Evolutionary conservation across 2,797 vertebrate genomes (phyloP).

Genomic region (Platyrinchus mystaceus): DNA sequence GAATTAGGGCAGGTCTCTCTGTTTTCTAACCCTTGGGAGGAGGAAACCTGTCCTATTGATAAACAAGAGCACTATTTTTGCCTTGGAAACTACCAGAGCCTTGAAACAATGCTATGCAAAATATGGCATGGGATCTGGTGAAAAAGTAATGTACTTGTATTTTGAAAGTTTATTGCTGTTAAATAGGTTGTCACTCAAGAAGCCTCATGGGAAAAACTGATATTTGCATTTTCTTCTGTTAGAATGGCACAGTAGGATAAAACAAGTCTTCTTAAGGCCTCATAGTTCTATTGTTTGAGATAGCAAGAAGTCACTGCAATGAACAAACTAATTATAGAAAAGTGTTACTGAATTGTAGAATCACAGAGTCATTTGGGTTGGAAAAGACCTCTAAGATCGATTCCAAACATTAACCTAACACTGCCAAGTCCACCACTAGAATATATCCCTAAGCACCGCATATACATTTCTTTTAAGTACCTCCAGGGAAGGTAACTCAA

Average conservation of each 20-base stretch:
- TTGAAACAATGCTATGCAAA: background rate
- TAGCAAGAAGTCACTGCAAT: background rate
- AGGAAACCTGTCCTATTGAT: background rate
- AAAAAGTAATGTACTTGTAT: background rate
- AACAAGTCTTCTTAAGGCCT: background rate
- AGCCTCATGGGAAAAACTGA: fast-evolving
- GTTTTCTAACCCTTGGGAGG: background rate
- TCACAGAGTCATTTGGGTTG: background rate
- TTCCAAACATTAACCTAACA: background rate
- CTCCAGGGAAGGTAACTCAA: background rate
- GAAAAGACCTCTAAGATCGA: background rate
- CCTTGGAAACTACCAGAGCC: background rate
- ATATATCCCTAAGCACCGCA: background rate
- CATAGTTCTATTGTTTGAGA: background rate
- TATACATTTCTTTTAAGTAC: background rate
- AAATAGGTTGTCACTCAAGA: background rate
- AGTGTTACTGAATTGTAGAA: background rate
- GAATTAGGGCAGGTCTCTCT: background rate
- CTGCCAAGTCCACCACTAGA: background rate
- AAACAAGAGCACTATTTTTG: background rate
- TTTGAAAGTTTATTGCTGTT: background rate
- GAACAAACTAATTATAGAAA: background rate
- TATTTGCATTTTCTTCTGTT: background rate
- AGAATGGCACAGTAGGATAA: background rate
- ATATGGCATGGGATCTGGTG: background rate